Percentiles rank a stretch among this genome's conserved stretches.
phyloP scores from a whole-genome alignment of 2,888 invertebrate genomes.

The Masnerella sp. region DNA sequence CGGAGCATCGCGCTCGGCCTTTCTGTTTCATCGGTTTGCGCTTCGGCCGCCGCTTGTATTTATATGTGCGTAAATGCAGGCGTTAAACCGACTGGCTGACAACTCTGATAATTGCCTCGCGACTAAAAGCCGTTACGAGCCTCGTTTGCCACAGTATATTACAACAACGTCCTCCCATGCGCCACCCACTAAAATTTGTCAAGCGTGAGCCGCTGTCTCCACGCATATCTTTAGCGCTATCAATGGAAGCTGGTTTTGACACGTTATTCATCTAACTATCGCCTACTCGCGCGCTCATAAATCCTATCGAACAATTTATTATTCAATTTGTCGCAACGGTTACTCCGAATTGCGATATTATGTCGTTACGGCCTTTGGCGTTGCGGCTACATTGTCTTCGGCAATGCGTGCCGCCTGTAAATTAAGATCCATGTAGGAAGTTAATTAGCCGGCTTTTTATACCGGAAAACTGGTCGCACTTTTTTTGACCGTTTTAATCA shows the following conservation, averaged over 20 bases:
- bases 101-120: constrained; percentile 74
- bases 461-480: too few relatives aligned
- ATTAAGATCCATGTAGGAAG: too few relatives aligned
- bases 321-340: constrained; percentile 36
- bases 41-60: constrained; percentile 67
- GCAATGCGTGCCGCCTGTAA: not conserved
- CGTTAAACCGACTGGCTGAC: constrained; percentile 74
- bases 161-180: constrained; percentile 51
- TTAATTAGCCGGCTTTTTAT: too few relatives aligned
- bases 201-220: constrained; percentile 56
- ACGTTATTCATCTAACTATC: constrained; percentile 34
- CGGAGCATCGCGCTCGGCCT: constrained; percentile 51
- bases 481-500: too few relatives aligned
- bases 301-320: constrained; percentile 35
- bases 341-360: constrained; percentile 22
- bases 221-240: constrained; percentile 32
- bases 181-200: constrained; percentile 63
- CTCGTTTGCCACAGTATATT: constrained; percentile 70
- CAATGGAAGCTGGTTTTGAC: constrained; percentile 23
- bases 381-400: constrained; percentile 3
- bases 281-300: constrained; percentile 24
- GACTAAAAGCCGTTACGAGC: constrained; percentile 72
- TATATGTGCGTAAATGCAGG: constrained; percentile 72
- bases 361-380: constrained; percentile 5
- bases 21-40: constrained; percentile 65